Percentiles rank a stretch among this genome's conserved stretches.
phyloP scores from a whole-genome alignment of 2,888 invertebrate genomes.

The Sarcophaga variegata region DNA sequence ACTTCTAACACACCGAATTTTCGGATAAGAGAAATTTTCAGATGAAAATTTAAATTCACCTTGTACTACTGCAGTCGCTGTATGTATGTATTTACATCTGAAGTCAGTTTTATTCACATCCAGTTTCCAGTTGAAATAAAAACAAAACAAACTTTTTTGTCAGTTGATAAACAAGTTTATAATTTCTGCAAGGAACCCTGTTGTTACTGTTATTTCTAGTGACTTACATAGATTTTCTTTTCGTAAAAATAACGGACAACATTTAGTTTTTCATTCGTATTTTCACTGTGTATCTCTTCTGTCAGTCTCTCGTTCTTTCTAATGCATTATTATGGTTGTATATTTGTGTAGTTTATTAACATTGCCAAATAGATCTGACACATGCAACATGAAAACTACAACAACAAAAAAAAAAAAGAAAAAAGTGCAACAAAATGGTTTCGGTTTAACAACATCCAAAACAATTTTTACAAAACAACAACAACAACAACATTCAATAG shows the following conservation, averaged over 20 bases:
- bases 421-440: conserved; percentile 16
- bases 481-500: neutral
- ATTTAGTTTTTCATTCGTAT: neutral
- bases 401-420: neutral
- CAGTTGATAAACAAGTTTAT: conserved; percentile 52
- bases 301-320: neutral
- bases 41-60: no score
- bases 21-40: no score
- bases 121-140: conserved; percentile 23
- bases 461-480: conserved; percentile 5
- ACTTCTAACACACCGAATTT: no score
- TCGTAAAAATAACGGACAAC: conserved; percentile 1
- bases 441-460: conserved; percentile 24
- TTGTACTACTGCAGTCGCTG: no score
- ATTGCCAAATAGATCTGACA: conserved; percentile 50
- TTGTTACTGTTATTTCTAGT: conserved; percentile 25
- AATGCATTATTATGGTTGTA: neutral
- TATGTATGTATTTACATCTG: conserved; percentile 10
- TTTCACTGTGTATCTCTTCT: neutral
- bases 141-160: conserved; percentile 23
- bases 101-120: conserved; percentile 17
- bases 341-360: conserved; percentile 37
- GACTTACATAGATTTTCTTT: neutral
- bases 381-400: conserved; percentile 36
- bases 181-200: conserved; percentile 18